phyloP scores from a whole-genome alignment of 2,888 invertebrate species.

The Oxytorus armatus region DNA sequence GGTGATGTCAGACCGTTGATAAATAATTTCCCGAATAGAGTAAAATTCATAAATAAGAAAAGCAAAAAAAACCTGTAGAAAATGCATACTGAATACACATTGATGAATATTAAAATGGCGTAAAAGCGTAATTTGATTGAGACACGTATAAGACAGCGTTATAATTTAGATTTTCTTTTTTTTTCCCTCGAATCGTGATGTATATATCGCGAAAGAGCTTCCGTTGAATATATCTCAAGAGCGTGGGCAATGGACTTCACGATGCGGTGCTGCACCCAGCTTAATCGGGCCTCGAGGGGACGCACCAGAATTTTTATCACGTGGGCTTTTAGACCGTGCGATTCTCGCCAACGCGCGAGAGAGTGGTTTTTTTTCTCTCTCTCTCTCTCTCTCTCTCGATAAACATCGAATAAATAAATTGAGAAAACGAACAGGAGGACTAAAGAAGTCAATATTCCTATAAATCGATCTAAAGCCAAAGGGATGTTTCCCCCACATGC shows the following conservation, averaged over 20 bases:
- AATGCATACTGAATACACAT: neutral
- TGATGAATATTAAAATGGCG: slow-evolving; percentile 40
- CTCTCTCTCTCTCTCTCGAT: slow-evolving; percentile 40
- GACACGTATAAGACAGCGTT: slow-evolving; percentile 3
- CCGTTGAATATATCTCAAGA: slow-evolving; percentile 15
- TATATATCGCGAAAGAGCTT: slow-evolving; percentile 17
- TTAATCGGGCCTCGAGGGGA: slow-evolving; percentile 10
- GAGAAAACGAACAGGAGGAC: slow-evolving; percentile 11
- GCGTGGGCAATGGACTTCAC: slow-evolving; percentile 41
- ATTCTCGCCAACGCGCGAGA: slow-evolving; percentile 46
- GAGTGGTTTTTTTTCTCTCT: slow-evolving; percentile 12
- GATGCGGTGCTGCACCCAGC: slow-evolving; percentile 54
- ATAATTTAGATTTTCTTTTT: slow-evolving; percentile 43
- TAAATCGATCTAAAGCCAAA: neutral
- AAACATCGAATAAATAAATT: slow-evolving; percentile 39
- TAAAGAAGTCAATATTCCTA: neutral
- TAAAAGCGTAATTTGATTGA: neutral
- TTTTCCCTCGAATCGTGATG: neutral
- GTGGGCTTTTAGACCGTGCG: slow-evolving; percentile 54
- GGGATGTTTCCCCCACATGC: too few species aligned
- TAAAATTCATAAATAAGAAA: neutral
- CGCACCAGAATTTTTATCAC: slow-evolving; percentile 45
- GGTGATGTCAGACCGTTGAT: slow-evolving; percentile 8
- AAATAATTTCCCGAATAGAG: neutral
- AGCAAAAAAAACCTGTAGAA: slow-evolving; percentile 20